Percentiles rank a stretch among this genome's conserved stretches.
phyloP scores from a whole-genome alignment of 1,140 invertebrate genomes.

The Drosophila pectinifera region DNA sequence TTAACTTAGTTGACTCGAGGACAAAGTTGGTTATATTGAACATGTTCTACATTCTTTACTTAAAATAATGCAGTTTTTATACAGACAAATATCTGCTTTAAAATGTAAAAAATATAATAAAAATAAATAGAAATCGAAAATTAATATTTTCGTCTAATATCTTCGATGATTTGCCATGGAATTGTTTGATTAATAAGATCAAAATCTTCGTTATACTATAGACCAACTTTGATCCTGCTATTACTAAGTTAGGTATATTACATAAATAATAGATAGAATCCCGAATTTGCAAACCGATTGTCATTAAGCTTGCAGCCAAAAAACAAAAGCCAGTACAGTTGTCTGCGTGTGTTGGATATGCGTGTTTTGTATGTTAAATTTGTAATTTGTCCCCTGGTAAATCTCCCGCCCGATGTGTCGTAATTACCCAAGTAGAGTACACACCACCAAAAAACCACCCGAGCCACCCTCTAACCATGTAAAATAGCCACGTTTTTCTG shows the following conservation, averaged over 20 bases:
- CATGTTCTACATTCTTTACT: background rate
- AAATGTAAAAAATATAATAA: too few species aligned
- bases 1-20: background rate
- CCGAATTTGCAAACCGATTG: slow-evolving; percentile 15
- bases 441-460: slow-evolving; percentile 17
- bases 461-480: slow-evolving; percentile 43
- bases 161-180: too few species aligned
- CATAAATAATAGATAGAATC: background rate
- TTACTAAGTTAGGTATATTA: background rate
- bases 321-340: slow-evolving; percentile 7
- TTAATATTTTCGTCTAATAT: too few species aligned
- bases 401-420: slow-evolving; percentile 43
- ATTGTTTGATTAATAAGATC: too few species aligned
- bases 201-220: too few species aligned
- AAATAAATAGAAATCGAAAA: too few species aligned
- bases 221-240: background rate
- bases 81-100: too few species aligned
- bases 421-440: slow-evolving; percentile 62
- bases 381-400: slow-evolving; percentile 48
- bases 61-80: too few species aligned
- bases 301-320: background rate
- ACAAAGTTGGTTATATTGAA: background rate
- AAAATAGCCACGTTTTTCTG: slow-evolving; percentile 55
- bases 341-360: slow-evolving; percentile 59
- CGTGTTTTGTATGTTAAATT: slow-evolving; percentile 54